Conservation (phyloP, 1,140 invertebrate species). For the Drosophila seguyi region DNA sequence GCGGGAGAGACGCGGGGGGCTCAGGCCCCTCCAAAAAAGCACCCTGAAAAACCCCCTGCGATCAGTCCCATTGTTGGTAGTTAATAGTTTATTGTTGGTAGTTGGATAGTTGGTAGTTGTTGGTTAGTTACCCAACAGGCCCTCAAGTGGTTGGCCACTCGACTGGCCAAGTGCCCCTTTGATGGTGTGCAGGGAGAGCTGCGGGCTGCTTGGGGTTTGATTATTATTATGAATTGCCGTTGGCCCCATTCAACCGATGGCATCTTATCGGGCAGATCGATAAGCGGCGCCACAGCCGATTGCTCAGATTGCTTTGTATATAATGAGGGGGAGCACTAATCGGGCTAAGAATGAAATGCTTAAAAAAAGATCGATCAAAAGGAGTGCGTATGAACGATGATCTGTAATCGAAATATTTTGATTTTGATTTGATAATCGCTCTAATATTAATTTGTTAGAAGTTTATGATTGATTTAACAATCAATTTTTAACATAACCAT, state of each 20-base stretch:
- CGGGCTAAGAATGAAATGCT: constrained; percentile 2
- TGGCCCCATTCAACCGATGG: constrained; percentile 23
- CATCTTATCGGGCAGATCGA: constrained; percentile 40
- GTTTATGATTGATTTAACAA: not conserved
- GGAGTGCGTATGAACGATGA: not conserved
- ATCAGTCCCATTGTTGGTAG: constrained; percentile 13
- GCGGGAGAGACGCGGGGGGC: too few species aligned
- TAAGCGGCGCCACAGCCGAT: constrained; percentile 23
- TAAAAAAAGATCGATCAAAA: not conserved
- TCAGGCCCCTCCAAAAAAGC: not conserved
- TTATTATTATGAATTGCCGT: constrained; percentile 28
- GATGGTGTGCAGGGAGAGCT: not conserved
- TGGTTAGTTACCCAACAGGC: constrained; percentile 24
- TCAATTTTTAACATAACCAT: too few species aligned
- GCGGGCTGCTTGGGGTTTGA: not conserved
- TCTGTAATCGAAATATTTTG: not conserved
- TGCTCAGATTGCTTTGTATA: constrained; percentile 12
- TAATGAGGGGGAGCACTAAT: not conserved
- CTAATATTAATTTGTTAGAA: not conserved
- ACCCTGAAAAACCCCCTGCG: not conserved
- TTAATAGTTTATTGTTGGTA: not conserved
- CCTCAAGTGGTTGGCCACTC: constrained; percentile 40
- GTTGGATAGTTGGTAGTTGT: not conserved
- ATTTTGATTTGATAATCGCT: not conserved
- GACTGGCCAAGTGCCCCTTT: not conserved